A percentile compares a stretch with the other conserved stretches of the same genome.
phyloP scores from a whole-genome alignment of 2,888 invertebrate genomes.

The Drosophila greeni region DNA sequence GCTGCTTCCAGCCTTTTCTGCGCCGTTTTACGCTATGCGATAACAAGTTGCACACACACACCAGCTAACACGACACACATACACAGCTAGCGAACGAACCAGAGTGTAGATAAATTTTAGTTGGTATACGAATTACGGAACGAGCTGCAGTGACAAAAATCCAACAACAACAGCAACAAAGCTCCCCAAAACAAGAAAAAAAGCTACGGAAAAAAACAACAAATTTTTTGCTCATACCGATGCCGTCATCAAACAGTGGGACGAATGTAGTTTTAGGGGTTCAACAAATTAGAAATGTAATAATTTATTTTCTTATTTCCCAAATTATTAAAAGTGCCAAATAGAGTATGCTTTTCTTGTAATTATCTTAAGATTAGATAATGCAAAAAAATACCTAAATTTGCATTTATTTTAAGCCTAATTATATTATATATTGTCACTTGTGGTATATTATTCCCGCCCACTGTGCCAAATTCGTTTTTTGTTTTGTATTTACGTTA shows the following conservation, averaged over 20 bases:
- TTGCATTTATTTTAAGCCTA: too few relatives aligned
- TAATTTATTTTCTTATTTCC: not conserved
- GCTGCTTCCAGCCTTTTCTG: constrained; percentile 27
- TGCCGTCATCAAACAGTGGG: constrained; percentile 70
- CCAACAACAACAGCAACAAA: constrained; percentile 12
- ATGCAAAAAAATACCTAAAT: too few relatives aligned
- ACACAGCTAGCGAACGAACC: constrained; percentile 15
- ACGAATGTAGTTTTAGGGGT: not conserved
- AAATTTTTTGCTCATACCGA: constrained; percentile 59
- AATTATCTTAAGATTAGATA: not conserved
- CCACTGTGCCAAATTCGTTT: constrained; percentile 31
- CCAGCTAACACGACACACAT: constrained; percentile 6
- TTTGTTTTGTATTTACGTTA: constrained; percentile 36
- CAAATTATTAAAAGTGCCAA: not conserved
- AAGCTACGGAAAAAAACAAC: constrained; percentile 25
- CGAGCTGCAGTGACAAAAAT: constrained; percentile 38
- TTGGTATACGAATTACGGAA: constrained; percentile 46
- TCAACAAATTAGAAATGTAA: not conserved
- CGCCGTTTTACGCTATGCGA: constrained; percentile 67
- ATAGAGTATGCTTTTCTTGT: not conserved
- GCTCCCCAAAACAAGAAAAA: constrained; percentile 31
- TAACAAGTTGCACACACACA: constrained; percentile 69
- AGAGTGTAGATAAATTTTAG: constrained; percentile 62
- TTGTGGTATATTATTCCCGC: not conserved
- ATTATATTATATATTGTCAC: too few relatives aligned